Evolutionary conservation across 1,140 invertebrate species (phyloP), one percentile per base, ranked within the genome.

Genomic region (Cyclina sinensis): DNA sequence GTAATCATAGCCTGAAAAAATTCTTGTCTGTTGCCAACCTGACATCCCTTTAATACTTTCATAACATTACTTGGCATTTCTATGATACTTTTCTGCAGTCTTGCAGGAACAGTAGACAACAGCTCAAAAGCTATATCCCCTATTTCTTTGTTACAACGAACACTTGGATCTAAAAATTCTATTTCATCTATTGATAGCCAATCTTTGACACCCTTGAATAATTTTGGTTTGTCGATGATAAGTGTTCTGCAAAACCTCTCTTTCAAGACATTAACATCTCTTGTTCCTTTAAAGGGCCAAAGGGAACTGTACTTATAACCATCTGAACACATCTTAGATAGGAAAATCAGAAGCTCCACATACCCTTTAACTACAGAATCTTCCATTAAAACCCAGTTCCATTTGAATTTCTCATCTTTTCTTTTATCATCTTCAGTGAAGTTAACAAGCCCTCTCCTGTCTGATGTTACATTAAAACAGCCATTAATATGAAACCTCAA

Each of bases 401-500:
- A 88, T 1, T 3, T 1, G 70, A 48, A 3, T 73, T 16, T 30
- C 27, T 14, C 68, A 24, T 32, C 51, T 80, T 90, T 92, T n/a
- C n/a, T n/a, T n/a, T n/a, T n/a, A 59, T 92, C 90, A 73, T 92
- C 91, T 76, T 84, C 78, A 16, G 73, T 88, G 14, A 79, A 30
- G 27, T 65, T 43, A 16, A 79, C 14, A 51, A 93, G 86, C 59
- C 84, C 73, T 18, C 89, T 86, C n/a, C 92, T 65, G 70, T 93
- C 89, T 24, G 90, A 89, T 12, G 89, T 89, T 5, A 93, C 78
- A 39, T 79, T 68, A 90, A 94, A 94, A 51, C 90, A 74, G 16
- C 90, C 93, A 86, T 93, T 94, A 5, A 93, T 85, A 48, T 93
- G 92, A 62, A 91, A 48, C 16, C 90, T 89, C 24, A 93, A 78